Evolutionary conservation across 2,113 vertebrate genomes (phyloP).

Genomic region (Laticauda laticaudata): DNA sequence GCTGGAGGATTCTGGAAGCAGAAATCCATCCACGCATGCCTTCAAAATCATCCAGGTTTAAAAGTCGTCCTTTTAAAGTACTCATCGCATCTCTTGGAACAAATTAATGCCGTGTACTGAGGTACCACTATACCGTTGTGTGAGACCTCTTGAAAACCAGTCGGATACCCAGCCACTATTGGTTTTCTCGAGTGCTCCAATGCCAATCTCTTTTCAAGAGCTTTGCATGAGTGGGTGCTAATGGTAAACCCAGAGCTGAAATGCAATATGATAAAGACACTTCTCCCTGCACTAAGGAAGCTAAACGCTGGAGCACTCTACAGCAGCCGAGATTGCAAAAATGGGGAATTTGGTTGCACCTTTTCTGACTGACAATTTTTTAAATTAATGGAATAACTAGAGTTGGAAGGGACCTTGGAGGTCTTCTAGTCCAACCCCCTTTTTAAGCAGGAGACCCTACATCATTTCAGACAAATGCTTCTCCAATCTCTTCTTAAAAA

Average conservation of each 20-base stretch:
- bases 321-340: not conserved
- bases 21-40: not conserved
- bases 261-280: not conserved
- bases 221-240: not conserved
- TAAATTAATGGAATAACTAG: not conserved
- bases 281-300: not conserved
- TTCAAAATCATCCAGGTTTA: too few species aligned
- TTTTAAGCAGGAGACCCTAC: not conserved
- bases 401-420: too few species aligned
- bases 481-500: too few species aligned
- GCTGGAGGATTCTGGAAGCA: too few species aligned
- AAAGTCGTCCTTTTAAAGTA: too few species aligned
- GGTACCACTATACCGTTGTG: too few species aligned
- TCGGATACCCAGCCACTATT: not conserved
- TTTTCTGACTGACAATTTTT: not conserved
- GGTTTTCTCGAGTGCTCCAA: not conserved
- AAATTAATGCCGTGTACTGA: not conserved
- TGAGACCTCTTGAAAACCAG: not conserved
- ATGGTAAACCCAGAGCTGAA: not conserved
- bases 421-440: too few species aligned
- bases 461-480: too few species aligned
- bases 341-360: not conserved
- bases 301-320: not conserved
- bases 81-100: too few species aligned
- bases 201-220: not conserved